Evolutionary conservation across 1,140 invertebrate species (phyloP).

Genomic region (Cecropterus lyciades): DNA sequence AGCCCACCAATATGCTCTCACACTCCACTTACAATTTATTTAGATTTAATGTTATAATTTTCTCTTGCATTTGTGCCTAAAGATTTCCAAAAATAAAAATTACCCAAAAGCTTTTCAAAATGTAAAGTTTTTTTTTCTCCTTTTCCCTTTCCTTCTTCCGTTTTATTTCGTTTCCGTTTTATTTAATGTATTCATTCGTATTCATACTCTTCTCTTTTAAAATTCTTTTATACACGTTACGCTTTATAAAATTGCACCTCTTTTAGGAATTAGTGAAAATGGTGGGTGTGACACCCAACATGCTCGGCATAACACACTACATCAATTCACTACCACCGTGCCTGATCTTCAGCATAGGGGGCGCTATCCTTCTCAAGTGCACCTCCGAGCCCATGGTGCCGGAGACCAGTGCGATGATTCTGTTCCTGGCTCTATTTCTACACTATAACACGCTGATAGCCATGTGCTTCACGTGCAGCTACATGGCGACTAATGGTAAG

Average conservation of each 20-base stretch:
- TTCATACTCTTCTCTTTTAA: no score
- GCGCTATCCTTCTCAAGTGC: constrained; percentile 44
- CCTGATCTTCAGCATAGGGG: constrained; percentile 49
- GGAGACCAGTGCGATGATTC: constrained; percentile 41
- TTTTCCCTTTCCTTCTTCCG: no score
- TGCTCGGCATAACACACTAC: constrained; percentile 52
- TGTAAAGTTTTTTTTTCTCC: no score
- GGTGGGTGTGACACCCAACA: constrained; percentile 56
- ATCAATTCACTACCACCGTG: constrained; percentile 55
- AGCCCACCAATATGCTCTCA: no score
- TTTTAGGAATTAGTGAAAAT: constrained; percentile 70
- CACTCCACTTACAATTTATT: no score
- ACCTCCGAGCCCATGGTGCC: constrained; percentile 41
- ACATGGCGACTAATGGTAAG: constrained; percentile 59
- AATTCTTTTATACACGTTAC: neutral
- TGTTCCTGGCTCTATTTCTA: constrained; percentile 52
- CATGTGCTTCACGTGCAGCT: constrained; percentile 54
- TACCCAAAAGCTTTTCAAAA: no score
- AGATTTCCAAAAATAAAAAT: no score
- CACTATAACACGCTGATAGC: constrained; percentile 55
- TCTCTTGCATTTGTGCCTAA: no score
- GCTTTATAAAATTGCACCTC: neutral
- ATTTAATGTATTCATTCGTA: no score
- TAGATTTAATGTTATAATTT: no score
- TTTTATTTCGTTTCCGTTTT: no score